phyloP scores from a whole-genome alignment of 1,140 invertebrate genomes.

The Drosophila equinoxialis region DNA sequence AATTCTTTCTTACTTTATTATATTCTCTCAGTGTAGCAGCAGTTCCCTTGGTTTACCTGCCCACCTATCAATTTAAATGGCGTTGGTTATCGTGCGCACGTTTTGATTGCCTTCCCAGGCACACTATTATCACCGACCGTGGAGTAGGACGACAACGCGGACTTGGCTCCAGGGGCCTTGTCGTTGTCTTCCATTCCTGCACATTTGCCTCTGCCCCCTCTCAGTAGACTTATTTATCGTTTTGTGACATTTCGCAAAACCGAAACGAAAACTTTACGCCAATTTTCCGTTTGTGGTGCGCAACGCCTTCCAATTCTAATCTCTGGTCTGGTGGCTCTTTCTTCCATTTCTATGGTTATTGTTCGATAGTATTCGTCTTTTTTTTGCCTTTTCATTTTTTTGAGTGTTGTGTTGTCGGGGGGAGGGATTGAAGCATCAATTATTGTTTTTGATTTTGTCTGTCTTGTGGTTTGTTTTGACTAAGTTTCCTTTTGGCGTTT shows the following conservation, averaged over 20 bases:
- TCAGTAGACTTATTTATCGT: conserved; percentile 64
- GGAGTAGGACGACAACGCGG: conserved; percentile 8
- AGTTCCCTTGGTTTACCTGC: conserved; percentile 47
- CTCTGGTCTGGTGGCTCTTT: conserved; percentile 43
- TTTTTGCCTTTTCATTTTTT: conserved; percentile 11
- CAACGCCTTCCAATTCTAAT: conserved; percentile 62
- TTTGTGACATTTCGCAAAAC: conserved; percentile 66
- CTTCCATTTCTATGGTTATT: conserved; percentile 49
- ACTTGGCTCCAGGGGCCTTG: conserved; percentile 36
- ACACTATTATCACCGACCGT: conserved; percentile 64
- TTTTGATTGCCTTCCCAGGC: conserved; percentile 72
- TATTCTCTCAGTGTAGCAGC: conserved; percentile 20
- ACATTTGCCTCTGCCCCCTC: neutral
- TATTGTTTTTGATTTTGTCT: conserved; percentile 64
- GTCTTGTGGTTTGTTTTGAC: conserved; percentile 42
- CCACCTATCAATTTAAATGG: conserved; percentile 74
- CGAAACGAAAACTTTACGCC: conserved; percentile 53
- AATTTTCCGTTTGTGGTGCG: conserved; percentile 60
- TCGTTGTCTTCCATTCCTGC: conserved; percentile 20
- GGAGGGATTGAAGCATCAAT: conserved; percentile 62
- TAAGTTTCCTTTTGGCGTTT: neutral
- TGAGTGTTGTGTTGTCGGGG: neutral
- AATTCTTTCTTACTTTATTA: neutral
- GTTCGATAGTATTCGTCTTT: conserved; percentile 61
- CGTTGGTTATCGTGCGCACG: conserved; percentile 71